Percentiles rank a stretch among this genome's conserved stretches.
phyloP scores from a whole-genome alignment of 2,888 invertebrate genomes.

The Caenorhabditis zanzibari region DNA sequence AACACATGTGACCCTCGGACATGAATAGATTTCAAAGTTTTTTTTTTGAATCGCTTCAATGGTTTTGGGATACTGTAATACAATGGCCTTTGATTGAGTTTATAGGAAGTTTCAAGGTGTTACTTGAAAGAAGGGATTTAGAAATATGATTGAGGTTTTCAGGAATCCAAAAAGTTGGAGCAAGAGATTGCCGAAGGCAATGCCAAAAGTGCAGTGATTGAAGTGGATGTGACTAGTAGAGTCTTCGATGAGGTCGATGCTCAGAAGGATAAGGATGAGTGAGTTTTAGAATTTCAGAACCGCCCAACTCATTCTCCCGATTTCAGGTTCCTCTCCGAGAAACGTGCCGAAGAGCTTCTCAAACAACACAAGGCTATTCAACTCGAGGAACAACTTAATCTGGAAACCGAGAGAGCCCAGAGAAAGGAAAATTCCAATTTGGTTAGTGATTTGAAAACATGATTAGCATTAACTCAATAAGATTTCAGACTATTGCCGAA shows the following conservation, averaged over 20 bases:
- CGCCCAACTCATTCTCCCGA: background rate
- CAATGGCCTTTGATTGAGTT: too few species aligned
- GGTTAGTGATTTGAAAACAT: background rate
- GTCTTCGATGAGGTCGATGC: constrained; percentile 14
- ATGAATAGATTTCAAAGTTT: background rate
- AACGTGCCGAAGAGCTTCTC: background rate
- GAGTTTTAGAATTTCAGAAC: background rate
- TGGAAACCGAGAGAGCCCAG: constrained; percentile 1
- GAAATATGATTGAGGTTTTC: background rate
- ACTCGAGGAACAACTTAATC: background rate
- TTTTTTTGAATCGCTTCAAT: background rate
- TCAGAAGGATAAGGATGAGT: constrained; percentile 16
- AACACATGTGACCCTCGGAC: too few species aligned
- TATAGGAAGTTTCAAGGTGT: background rate
- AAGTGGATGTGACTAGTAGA: background rate
- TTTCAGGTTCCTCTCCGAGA: background rate
- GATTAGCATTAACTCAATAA: background rate
- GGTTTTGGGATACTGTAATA: background rate
- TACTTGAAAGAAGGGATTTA: background rate
- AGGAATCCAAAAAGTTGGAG: background rate
- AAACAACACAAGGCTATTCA: background rate
- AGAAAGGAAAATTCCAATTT: constrained; percentile 9
- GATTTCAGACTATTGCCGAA: background rate
- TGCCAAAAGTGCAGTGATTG: background rate
- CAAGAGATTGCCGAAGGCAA: background rate